Conservation (phyloP, 2,888 invertebrate species). For the Pyrocoelia pectoralis region DNA sequence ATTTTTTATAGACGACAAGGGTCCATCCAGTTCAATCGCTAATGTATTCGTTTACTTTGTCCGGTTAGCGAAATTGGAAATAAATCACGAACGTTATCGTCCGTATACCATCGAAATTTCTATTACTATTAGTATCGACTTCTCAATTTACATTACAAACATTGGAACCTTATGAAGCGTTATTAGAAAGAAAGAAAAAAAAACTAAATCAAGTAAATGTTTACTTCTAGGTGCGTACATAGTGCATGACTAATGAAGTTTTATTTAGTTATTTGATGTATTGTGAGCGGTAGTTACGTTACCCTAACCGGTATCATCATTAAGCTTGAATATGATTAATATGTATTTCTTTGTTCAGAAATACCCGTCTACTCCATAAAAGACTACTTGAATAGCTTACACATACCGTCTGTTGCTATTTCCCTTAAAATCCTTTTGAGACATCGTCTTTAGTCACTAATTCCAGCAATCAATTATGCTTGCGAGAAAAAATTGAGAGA, state of each 20-base stretch:
- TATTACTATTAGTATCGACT: conserved; percentile 1
- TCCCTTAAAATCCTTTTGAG: too few relatives aligned
- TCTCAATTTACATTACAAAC: conserved; percentile 6
- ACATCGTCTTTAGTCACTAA: too few relatives aligned
- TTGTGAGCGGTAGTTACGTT: background rate
- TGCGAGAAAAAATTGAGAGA: too few relatives aligned
- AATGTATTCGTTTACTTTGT: conserved; percentile 37
- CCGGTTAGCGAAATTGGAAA: conserved; percentile 24
- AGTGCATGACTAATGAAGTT: background rate
- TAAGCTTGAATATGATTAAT: background rate
- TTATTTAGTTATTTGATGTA: background rate
- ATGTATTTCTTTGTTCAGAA: background rate
- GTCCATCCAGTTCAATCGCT: conserved; percentile 31
- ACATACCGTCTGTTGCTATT: background rate
- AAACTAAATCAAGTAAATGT: background rate
- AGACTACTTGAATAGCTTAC: background rate
- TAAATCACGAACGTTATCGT: conserved; percentile 34
- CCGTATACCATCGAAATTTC: conserved; percentile 14
- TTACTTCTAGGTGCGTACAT: background rate
- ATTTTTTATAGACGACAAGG: conserved; percentile 36
- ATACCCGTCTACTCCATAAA: background rate
- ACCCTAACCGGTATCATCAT: background rate
- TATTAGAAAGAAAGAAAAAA: background rate
- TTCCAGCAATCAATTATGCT: too few relatives aligned
- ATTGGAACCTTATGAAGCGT: background rate